Conservation (phyloP, 1,140 invertebrate genomes). For the Cryptotermes secundus region DNA sequence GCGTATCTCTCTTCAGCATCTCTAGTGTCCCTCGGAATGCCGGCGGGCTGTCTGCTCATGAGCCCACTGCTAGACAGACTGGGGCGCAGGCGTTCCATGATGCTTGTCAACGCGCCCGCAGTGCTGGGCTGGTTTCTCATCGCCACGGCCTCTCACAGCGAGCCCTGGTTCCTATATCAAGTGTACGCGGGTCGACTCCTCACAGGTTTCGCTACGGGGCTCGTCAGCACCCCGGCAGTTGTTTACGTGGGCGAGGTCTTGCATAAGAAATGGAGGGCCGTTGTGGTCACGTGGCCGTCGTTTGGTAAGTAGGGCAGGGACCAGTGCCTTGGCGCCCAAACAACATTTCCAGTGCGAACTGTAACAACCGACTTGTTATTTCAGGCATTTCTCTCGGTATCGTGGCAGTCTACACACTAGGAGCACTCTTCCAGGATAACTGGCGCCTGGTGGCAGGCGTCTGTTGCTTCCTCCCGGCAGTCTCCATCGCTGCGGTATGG, state of each 20-base stretch:
- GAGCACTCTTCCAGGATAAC: background rate
- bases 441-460: conserved; percentile 19
- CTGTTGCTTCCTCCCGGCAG: background rate
- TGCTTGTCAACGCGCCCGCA: conserved; percentile 54
- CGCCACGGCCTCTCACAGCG: conserved; percentile 42
- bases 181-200: background rate
- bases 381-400: background rate
- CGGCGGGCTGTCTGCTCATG: conserved; percentile 53
- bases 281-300: conserved; percentile 41
- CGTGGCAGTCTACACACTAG: background rate
- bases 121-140: conserved; percentile 58
- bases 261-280: background rate
- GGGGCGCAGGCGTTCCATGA: conserved; percentile 55
- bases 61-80: conserved; percentile 58
- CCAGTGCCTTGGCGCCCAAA: too few species aligned
- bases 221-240: conserved; percentile 19
- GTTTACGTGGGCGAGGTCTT: background rate
- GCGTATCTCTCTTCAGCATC: conserved; percentile 48
- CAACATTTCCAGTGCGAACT: too few species aligned
- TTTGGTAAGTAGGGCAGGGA: conserved; percentile 45
- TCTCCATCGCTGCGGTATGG: background rate
- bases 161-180: conserved; percentile 29
- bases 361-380: background rate
- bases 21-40: conserved; percentile 51
- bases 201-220: background rate